These are phyloP conservation scores for Cyanoderma ruficeps DNA, from an alignment of 2,113 vertebrate species.

Conservation along the genomic window DNA sequence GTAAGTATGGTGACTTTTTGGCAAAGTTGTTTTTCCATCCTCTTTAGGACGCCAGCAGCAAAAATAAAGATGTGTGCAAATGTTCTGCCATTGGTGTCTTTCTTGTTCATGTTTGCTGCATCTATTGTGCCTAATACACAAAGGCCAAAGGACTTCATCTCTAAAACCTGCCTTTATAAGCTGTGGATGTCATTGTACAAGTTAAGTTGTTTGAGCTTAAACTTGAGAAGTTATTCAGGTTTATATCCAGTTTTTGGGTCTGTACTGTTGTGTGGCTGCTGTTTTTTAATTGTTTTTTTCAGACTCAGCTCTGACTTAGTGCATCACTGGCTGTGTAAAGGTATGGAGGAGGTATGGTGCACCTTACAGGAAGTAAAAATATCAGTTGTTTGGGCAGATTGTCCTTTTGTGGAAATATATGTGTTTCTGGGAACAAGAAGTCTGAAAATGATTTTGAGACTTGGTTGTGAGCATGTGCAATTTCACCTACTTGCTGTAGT, in stretches of 20 bases:
- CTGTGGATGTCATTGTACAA: background rate
- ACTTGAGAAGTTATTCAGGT: background rate
- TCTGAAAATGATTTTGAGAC: background rate
- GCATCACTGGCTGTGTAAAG: background rate
- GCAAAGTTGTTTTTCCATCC: background rate
- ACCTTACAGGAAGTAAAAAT: background rate
- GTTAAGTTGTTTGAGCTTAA: background rate
- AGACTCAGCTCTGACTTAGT: background rate
- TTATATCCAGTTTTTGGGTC: background rate
- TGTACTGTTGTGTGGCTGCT: background rate
- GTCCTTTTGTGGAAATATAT: background rate
- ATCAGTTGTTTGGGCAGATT: background rate
- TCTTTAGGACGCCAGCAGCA: background rate
- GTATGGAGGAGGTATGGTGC: background rate
- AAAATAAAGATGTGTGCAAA: slow-evolving; percentile 23
- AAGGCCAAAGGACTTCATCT: background rate
- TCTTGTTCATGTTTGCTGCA: slow-evolving; percentile 10
- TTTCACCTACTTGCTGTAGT: background rate
- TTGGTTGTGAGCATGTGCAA: background rate
- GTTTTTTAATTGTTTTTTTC: background rate
- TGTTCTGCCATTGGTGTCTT: background rate
- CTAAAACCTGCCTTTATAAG: slow-evolving; percentile 12
- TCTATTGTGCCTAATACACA: background rate
- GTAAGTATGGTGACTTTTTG: background rate
- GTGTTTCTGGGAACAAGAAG: background rate